Base-by-base conservation (phyloP, 1,140 invertebrate species). In the Drosophila tani region DNA sequence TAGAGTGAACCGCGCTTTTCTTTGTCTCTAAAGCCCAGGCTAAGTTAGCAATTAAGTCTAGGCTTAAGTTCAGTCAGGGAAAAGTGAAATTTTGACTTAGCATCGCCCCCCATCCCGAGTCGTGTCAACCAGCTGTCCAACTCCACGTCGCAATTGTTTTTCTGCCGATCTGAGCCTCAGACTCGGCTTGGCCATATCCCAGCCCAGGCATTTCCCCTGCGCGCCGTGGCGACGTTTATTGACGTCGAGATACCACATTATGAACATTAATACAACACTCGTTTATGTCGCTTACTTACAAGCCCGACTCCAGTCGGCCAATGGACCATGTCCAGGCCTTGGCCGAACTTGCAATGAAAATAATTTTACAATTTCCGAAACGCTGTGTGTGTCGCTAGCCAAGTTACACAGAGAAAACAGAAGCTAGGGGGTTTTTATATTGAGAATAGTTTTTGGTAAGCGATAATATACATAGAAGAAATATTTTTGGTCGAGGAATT, bases 211-310 rank as follows among this genome's bases (percentile, higher is more conserved):
- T 24, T 24, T 56, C 15, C 53, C 29, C 29, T 53, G 29, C 47
- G 49, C 40, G 53, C 14, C 38, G 55, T 71, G 79, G 82, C 90
- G 90, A 91, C 90, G 90, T 91, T 91, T 91, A 91, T 91, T 91
- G 90, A 91, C 90, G 90, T 91, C 75, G 84, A 80, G 84, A 91
- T 91, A 91, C 90, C 90, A 91, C 90, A 91, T 91, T 91, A 91
- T 91, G 90, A 91, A 91, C 90, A 91, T 91, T 91, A 91, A 91
- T 88, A 83, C 90, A 91, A 91, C 90, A 91, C 90, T 86, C 90
- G 84, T 91, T 91, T 91, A 91, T 82, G 90, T 83, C 85, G 90
- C 84, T 90, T 91, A 90, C 90, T 88, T 91, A 91, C 90, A 91
- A 90, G 79, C 62, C 66, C 27, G 27, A 50, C 64, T 63, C 64